Evolutionary conservation across 2,113 vertebrate genomes (phyloP), one percentile per base, ranked within the genome.

Genomic region (Ploceus nigricollis): DNA sequence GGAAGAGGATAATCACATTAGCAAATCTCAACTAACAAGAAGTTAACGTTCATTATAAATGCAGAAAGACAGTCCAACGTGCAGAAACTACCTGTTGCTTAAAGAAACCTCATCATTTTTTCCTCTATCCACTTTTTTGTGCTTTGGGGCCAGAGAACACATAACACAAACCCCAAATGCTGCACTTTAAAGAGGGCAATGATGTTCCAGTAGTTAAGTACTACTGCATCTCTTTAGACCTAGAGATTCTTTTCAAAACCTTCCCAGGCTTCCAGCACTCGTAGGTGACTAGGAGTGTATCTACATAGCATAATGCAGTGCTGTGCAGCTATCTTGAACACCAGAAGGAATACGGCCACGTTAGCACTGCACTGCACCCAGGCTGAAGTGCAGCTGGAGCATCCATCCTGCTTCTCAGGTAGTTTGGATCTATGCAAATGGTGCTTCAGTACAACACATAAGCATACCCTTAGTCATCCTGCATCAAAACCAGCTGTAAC

Each of bases 11-110:
- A 61, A 18, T 53, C 30, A 23, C 4, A 10, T 27, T 10, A 65
- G 23, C 18, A 77, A 80, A 11, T 18, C 89, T 3, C 33, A 17
- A 30, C 68, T 56, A 78, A 58, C 1, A 2, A 88, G 22, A 88
- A 33, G 12, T 58, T 45, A 37, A 63, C 33, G 16, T 40, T 48
- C 53, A 76, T 64, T 78, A 70, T 24, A 64, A 78, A 64, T 13
- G 35, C 64, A 87, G 82, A 87, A 93, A 17, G 31, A 75, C 33
- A 87, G 10, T 35, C 44, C 30, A 79, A 82, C 14, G 9, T 35
- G 50, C 17, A 81, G 25, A 86, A 92, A 75, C 44, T 60, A 93
- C 81, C 84, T 93, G 91, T 91, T 95, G 73, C 60, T 84, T 94
- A 66, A 22, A 50, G 16, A 95, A 82, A 65, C 35, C 58, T 48